Conservation (phyloP, 2,797 vertebrate species). For the Chloroceryle amazona region DNA sequence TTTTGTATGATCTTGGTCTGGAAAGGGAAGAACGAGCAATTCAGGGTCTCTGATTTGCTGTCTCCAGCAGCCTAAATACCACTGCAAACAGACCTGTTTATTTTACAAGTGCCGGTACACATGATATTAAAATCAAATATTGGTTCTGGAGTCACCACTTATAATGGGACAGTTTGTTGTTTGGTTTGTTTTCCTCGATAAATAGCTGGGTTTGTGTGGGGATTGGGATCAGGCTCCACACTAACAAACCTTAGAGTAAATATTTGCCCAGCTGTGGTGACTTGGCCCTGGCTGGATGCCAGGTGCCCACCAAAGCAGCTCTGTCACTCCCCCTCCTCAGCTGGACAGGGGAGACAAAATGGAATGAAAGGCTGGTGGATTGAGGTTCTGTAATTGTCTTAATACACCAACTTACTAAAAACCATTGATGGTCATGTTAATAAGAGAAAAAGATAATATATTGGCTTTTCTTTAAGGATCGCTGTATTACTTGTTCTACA, state of each 20-base stretch:
- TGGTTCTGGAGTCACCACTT: not conserved
- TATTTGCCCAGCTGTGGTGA: not conserved
- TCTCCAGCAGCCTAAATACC: not conserved
- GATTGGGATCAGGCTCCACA: not conserved
- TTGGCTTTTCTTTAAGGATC: not conserved
- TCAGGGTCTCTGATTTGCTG: not conserved
- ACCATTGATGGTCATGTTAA: rapidly evolving
- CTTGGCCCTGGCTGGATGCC: not conserved
- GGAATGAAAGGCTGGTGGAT: too few relatives aligned
- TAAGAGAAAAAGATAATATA: not conserved
- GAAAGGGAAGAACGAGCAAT: not conserved
- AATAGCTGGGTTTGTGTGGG: not conserved
- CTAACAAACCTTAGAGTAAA: not conserved
- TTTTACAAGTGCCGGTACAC: not conserved
- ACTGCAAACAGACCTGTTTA: conserved; percentile 13
- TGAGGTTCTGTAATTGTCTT: not conserved
- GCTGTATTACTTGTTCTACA: not conserved
- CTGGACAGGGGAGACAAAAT: not conserved
- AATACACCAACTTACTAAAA: not conserved
- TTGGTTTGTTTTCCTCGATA: not conserved
- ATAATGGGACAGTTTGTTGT: not conserved
- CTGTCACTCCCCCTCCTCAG: too few relatives aligned
- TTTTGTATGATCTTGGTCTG: not conserved
- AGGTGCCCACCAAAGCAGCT: not conserved
- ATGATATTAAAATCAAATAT: conserved; percentile 64